phyloP scores from a whole-genome alignment of 2,888 invertebrate species.

The Drosophila subquinaria region DNA sequence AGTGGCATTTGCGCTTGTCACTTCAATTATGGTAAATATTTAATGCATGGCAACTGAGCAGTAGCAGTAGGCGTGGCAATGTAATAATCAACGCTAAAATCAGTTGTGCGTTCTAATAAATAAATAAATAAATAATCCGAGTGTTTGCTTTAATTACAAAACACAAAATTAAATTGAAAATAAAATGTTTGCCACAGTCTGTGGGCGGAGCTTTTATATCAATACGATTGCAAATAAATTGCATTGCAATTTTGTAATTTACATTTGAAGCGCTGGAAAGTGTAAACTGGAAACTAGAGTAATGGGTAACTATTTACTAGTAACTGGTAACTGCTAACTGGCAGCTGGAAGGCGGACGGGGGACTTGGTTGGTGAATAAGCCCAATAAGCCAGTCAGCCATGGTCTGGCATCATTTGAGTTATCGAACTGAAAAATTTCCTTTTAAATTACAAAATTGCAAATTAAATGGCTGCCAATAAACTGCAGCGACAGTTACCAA shows the following conservation, averaged over 20 bases:
- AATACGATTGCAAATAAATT: conserved; percentile 55
- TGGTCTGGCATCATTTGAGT: conserved; percentile 73
- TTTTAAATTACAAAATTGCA: conserved; percentile 81
- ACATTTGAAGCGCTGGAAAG: conserved; percentile 30
- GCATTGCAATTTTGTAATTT: conserved; percentile 61
- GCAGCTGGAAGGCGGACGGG: not conserved
- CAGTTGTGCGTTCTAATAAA: conserved; percentile 79
- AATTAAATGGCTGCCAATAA: conserved; percentile 75
- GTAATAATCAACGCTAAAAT: conserved; percentile 78
- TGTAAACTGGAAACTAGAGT: not conserved
- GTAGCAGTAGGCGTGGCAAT: conserved; percentile 51
- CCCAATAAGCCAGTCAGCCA: conserved; percentile 46
- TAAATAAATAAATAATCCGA: conserved; percentile 73
- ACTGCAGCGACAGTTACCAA: conserved; percentile 55
- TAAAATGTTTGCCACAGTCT: conserved; percentile 66
- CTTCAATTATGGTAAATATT: conserved; percentile 81
- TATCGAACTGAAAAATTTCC: conserved; percentile 81
- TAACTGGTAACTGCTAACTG: conserved; percentile 1
- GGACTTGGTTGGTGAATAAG: not conserved
- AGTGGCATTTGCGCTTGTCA: conserved; percentile 79
- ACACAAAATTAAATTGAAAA: conserved; percentile 76
- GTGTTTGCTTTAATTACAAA: conserved; percentile 75
- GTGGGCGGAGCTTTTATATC: conserved; percentile 38
- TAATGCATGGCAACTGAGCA: conserved; percentile 59
- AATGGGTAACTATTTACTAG: not conserved